Evolutionary conservation across 2,888 invertebrate species (phyloP).

Genomic region (Oegoconia quadripuncta): DNA sequence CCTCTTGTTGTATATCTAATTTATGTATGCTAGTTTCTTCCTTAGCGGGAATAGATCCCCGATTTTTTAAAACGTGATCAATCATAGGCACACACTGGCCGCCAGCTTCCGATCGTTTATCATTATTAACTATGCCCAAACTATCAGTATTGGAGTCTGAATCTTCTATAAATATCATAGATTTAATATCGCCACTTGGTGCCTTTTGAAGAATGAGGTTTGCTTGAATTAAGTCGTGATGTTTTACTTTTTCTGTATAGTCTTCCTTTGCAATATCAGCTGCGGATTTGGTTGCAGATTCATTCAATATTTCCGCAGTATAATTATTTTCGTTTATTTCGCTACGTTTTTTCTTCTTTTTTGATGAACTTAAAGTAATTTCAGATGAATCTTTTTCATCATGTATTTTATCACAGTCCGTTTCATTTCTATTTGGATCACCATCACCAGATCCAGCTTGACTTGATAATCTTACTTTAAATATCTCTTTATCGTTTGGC

Average conservation of each 20-base stretch:
- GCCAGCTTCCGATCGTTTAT: slow-evolving; percentile 32
- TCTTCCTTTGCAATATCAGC: slow-evolving; percentile 12
- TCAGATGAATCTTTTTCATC: slow-evolving; percentile 8
- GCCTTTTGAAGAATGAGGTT: slow-evolving; percentile 39
- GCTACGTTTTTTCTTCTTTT: slow-evolving; percentile 20
- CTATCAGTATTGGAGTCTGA: slow-evolving; percentile 47
- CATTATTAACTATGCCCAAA: slow-evolving; percentile 22
- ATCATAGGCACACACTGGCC: slow-evolving; percentile 65
- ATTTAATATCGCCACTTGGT: slow-evolving; percentile 34
- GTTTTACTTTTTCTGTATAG: slow-evolving; percentile 17
- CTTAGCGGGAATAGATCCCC: slow-evolving; percentile 6
- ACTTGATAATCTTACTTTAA: slow-evolving; percentile 8
- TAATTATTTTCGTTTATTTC: slow-evolving; percentile 6
- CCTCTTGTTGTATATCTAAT: slow-evolving; percentile 12
- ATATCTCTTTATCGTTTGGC: slow-evolving; percentile 14
- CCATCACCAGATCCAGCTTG: slow-evolving; percentile 20
- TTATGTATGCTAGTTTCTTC: neutral
- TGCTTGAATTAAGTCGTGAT: slow-evolving; percentile 20
- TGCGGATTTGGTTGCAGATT: neutral
- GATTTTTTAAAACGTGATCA: slow-evolving; percentile 26
- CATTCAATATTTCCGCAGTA: slow-evolving; percentile 7
- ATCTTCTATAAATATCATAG: slow-evolving; percentile 52
- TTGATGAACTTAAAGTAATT: slow-evolving; percentile 6
- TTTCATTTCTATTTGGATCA: slow-evolving; percentile 5
- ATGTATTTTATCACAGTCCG: slow-evolving; percentile 8